Conservation (phyloP, 1,140 invertebrate genomes). For the Saccostrea glomerata region DNA sequence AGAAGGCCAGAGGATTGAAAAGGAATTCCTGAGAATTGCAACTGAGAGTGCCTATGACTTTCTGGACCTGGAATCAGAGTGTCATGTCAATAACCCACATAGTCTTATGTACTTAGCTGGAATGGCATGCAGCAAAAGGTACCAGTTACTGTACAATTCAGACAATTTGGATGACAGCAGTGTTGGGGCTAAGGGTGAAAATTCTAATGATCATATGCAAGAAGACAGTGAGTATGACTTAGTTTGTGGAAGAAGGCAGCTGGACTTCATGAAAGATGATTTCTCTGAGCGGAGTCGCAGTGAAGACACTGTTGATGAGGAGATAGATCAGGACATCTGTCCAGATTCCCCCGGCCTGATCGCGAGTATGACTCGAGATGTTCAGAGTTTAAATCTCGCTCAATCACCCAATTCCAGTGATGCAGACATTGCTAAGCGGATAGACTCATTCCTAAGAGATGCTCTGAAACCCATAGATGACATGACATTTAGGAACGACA, state of each 20-base stretch:
- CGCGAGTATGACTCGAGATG: slow-evolving; percentile 48
- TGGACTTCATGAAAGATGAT: neutral
- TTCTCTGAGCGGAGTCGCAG: slow-evolving; percentile 6
- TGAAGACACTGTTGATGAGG: slow-evolving; percentile 15
- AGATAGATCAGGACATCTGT: slow-evolving; percentile 41
- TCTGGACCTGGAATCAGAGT: neutral
- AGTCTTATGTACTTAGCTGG: slow-evolving; percentile 22
- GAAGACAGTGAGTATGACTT: neutral
- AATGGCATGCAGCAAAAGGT: slow-evolving; percentile 24
- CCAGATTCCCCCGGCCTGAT: slow-evolving; percentile 54
- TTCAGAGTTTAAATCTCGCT: slow-evolving; percentile 53
- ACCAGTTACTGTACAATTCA: neutral
- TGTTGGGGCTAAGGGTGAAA: neutral
- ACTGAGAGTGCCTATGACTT: neutral
- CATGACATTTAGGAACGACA: slow-evolving; percentile 26
- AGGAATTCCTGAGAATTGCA: slow-evolving; percentile 1
- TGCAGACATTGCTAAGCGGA: slow-evolving; percentile 39
- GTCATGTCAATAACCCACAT: slow-evolving; percentile 8
- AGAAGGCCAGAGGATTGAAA: slow-evolving; percentile 6
- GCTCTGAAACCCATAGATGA: slow-evolving; percentile 62
- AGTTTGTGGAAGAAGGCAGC: neutral
- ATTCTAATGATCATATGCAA: neutral
- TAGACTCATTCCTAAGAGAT: slow-evolving; percentile 61
- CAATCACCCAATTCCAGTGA: slow-evolving; percentile 55
- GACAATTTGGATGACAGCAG: neutral